These are phyloP conservation scores for Dichetophora obliterata DNA, from an alignment of 2,888 invertebrate genomes.

Conservation along the genomic window DNA sequence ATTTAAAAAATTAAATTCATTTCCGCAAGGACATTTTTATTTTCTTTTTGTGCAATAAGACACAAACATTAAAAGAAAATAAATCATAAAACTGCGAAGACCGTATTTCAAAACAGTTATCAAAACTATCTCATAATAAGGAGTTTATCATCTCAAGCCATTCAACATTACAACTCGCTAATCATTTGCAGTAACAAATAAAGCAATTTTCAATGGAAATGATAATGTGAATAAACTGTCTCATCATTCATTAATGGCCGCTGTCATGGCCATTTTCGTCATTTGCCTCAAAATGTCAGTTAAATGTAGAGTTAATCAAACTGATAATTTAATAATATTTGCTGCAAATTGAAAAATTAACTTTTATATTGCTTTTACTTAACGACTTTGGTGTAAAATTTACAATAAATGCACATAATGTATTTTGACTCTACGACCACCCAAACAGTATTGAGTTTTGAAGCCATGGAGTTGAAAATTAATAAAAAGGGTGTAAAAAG, in stretches of 20 bases:
- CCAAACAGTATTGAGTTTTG: background rate
- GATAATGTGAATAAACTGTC: too few species aligned
- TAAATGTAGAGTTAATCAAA: background rate
- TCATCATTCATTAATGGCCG: too few species aligned
- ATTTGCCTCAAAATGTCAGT: background rate
- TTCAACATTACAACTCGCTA: background rate
- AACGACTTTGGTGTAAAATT: slow-evolving; percentile 38
- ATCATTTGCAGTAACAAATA: background rate
- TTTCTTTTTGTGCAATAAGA: too few species aligned
- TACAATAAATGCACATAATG: background rate
- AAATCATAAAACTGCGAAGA: too few species aligned
- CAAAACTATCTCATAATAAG: too few species aligned
- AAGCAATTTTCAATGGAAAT: too few species aligned
- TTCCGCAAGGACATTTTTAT: too few species aligned
- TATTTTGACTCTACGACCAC: background rate
- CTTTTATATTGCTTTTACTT: background rate
- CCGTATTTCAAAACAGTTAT: too few species aligned
- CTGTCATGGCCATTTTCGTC: background rate
- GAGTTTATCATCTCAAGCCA: too few species aligned
- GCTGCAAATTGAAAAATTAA: slow-evolving; percentile 8
- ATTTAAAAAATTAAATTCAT: too few species aligned
- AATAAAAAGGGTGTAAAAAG: background rate
- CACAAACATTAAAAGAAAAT: too few species aligned
- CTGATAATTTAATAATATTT: background rate
- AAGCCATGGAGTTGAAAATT: background rate